Evolutionary conservation across 1,140 invertebrate genomes (phyloP), one percentile per base, ranked within the genome.

Genomic region (Heliconius congener): DNA sequence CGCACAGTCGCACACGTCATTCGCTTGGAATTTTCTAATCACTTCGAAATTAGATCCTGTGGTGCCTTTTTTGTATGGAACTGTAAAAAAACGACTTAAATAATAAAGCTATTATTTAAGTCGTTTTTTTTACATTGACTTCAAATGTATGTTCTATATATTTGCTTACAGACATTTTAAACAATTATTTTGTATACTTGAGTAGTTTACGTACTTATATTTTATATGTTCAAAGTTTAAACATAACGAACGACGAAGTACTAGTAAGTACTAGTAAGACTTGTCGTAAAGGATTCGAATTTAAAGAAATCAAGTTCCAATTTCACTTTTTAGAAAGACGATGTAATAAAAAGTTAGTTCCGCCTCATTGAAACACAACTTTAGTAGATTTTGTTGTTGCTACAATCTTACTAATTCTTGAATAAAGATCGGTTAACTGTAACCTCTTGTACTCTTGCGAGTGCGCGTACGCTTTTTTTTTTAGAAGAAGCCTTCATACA

Each of bases 11-110:
- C 71, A 85, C 87, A 87, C 88, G 87, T 90, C 87, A 91, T 84
- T 86, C 79, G 80, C 85, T 88, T 84, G 87, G 86, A 85, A 90
- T 91, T 90, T 86, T 87, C 83, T 90, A 88, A 90, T 88, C 85
- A 90, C 84, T 78, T 79, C 75, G 66, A 73, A 70, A 76, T 77
- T 71, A 77, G 66, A 81, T 77, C 76, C 70, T 71, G 66, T 72
- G 27, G 30, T 72, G 76, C 27, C 30, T 77, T 72, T 34, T 77
- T 77, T 74, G 19, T 55, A 30, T 30, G 46, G 60, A 50, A 42
- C 9, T 16, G 11, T 66, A 76, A 76, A 76, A 42, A 30, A 27
- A 27, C 34, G 16, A 37, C 46, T 50, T 16, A n/a, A 37, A 66
- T 16, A 30, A 16, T 66, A 13, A 27, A 66, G 27, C 60, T 60